Evolutionary conservation across 2,888 invertebrate genomes (phyloP), one percentile per base, ranked within the genome.

Genomic region (Leucoptera coffeella): DNA sequence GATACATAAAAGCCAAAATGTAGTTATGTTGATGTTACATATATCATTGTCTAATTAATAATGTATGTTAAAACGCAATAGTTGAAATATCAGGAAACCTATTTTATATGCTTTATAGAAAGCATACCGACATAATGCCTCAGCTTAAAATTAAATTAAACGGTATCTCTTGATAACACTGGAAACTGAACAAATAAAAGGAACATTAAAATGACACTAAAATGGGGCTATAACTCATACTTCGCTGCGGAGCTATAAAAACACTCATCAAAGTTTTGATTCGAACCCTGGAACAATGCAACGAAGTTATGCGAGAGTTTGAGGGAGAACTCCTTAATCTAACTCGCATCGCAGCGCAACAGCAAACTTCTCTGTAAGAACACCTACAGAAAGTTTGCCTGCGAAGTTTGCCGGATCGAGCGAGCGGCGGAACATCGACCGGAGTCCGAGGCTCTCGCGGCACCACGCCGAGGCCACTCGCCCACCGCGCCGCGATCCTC

Each of bases 301-400:
- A 52, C 45, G 46, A 60, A 59, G 52, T 62, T 53, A 47, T 43
- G 45, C 45, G 43, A 39, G 38, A 43, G 44, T 35, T 54, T 42
- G 50, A 45, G 46, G 45, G 40, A 41, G 45, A 40, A 41, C 50
- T 47, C 51, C 52, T 50, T 54, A 56, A 58, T 61, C 57, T 56
- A 55, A 50, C 53, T 53, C 47, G 51, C 50, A 47, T 56, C 57
- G 58, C 61, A 62, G 59, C 64, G 57, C 53, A 54, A 56, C 54
- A 47, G 46, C 54, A 55, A 58, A 62, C 57, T 69, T 64, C 62
- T 65, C 59, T 57, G 59, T 61, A 61, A 58, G 57, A 64, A 58
- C 56, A 61, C 54, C 60, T 61, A 53, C 54, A 48, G 59, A 69
- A 67, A 71, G 55, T 69, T 71, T 67, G 38, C 35, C 46, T 50